These are phyloP conservation scores for Trogon surrucura DNA, from an alignment of 2,113 vertebrate species.

Conservation along the genomic window DNA sequence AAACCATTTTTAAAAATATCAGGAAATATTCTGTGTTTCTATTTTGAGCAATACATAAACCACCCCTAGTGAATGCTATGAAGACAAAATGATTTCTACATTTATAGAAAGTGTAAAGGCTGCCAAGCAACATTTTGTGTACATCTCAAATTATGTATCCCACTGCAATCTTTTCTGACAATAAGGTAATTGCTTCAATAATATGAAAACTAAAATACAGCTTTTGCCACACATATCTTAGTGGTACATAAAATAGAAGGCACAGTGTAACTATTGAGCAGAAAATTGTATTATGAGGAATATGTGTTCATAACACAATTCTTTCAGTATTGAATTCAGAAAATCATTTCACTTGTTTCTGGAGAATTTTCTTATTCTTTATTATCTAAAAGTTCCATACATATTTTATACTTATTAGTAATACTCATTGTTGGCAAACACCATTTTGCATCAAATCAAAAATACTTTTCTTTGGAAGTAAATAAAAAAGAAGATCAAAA, in stretches of 20 bases:
- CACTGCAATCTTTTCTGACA: slow-evolving; percentile 63
- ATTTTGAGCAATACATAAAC: slow-evolving; percentile 30
- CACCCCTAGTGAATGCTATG: background rate
- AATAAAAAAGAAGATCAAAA: background rate
- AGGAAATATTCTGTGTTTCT: background rate
- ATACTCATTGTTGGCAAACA: background rate
- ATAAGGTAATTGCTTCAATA: slow-evolving; percentile 70
- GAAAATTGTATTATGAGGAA: slow-evolving; percentile 14
- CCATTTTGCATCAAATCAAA: background rate
- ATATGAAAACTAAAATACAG: slow-evolving; percentile 51
- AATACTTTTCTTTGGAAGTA: background rate
- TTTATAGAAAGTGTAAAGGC: slow-evolving; percentile 41
- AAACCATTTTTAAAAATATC: background rate
- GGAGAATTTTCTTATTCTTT: background rate
- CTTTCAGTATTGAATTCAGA: background rate
- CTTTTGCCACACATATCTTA: slow-evolving; percentile 51
- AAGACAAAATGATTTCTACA: slow-evolving; percentile 37
- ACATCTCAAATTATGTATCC: slow-evolving; percentile 68
- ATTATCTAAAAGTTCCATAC: background rate
- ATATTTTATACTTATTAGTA: background rate
- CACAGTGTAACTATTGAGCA: background rate
- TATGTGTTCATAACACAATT: background rate
- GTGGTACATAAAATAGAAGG: slow-evolving; percentile 43
- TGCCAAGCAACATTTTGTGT: slow-evolving; percentile 49
- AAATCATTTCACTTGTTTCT: background rate